These are phyloP conservation scores for Liodrosophila aerea DNA, from an alignment of 2,888 invertebrate species.

Conservation along the genomic window DNA sequence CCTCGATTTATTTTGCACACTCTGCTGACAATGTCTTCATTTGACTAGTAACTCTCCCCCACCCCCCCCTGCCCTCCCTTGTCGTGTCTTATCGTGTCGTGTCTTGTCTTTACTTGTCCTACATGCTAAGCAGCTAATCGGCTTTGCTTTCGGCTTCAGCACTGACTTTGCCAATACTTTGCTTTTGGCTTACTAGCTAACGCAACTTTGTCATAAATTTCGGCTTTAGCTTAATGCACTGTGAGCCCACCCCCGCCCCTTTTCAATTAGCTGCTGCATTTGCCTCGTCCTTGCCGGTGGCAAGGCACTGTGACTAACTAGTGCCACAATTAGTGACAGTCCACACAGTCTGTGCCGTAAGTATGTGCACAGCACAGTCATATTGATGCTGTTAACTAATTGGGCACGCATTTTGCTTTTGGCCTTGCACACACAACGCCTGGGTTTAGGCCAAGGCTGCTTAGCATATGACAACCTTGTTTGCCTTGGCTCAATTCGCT, in stretches of 20 bases:
- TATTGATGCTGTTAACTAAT: slow-evolving; percentile 15
- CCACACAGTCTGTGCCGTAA: not conserved
- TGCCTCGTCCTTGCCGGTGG: not conserved
- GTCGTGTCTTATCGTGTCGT: slow-evolving; percentile 15
- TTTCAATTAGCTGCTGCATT: slow-evolving; percentile 19
- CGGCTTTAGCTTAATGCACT: slow-evolving; percentile 46
- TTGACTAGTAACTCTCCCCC: slow-evolving; percentile 10
- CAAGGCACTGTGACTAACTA: not conserved
- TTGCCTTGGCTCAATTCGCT: not conserved
- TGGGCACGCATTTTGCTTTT: slow-evolving; percentile 5
- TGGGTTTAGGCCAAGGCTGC: slow-evolving; percentile 3
- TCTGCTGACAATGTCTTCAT: slow-evolving; percentile 31
- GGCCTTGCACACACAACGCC: slow-evolving; percentile 6
- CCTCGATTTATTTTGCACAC: slow-evolving; percentile 49
- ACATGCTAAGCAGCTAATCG: slow-evolving; percentile 64
- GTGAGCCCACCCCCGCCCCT: slow-evolving; percentile 1
- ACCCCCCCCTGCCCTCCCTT: not conserved
- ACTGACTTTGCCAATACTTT: not conserved
- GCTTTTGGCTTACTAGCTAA: not conserved
- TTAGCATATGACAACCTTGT: slow-evolving; percentile 3
- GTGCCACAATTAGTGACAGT: too few relatives aligned
- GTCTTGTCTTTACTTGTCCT: slow-evolving; percentile 44
- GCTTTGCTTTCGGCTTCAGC: slow-evolving; percentile 47
- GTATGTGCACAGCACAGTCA: not conserved
- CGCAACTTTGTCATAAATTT: slow-evolving; percentile 26